Conservation (phyloP, 2,113 vertebrate species). For the Dipodomys merriami region DNA sequence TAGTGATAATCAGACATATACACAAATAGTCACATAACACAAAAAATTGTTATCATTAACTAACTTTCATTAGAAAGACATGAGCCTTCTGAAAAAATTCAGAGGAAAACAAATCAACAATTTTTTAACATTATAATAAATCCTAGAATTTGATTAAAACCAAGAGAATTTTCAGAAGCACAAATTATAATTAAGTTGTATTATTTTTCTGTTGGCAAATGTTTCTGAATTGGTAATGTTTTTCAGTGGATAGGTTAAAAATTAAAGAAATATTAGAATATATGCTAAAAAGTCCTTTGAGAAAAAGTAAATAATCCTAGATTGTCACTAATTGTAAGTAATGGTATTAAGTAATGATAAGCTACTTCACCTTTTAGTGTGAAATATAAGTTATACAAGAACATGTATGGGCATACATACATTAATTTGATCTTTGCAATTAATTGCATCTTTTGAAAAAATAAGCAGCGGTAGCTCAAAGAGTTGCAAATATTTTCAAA, state of each 20-base stretch:
- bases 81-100: conserved; percentile 1
- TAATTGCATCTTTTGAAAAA: conserved; percentile 68
- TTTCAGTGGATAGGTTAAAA: not conserved
- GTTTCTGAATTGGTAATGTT: conserved; percentile 4
- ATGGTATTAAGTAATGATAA: not conserved
- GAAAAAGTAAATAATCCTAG: not conserved
- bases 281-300: not conserved
- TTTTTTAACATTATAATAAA: not conserved
- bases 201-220: not conserved
- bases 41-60: not conserved
- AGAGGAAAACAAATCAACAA: not conserved
- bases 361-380: not conserved
- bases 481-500: conserved; percentile 37
- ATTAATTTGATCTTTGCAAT: conserved; percentile 62
- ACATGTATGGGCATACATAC: not conserved
- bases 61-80: not conserved
- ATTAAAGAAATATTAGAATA: conserved; percentile 15
- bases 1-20: not conserved
- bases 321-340: not conserved
- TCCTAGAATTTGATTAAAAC: conserved; percentile 11
- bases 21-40: not conserved
- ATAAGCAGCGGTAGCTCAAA: conserved; percentile 46
- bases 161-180: conserved; percentile 3
- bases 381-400: conserved; percentile 27
- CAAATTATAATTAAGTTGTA: not conserved